Evolutionary conservation across 1,140 invertebrate genomes (phyloP).

Genomic region (Bombus ignitus): DNA sequence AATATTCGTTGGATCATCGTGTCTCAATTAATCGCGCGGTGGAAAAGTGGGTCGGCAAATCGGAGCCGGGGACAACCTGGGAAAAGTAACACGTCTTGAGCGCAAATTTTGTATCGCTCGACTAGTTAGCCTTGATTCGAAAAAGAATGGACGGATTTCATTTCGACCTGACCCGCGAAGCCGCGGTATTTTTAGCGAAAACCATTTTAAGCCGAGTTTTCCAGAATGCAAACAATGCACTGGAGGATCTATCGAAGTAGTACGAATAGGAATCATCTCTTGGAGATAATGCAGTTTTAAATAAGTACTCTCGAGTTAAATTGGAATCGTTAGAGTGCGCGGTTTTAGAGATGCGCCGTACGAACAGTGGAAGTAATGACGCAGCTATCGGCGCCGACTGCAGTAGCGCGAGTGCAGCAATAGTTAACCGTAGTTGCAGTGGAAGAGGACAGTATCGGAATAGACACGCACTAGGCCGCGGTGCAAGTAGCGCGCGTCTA

Average conservation of each 20-base stretch:
- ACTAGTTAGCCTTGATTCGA: background rate
- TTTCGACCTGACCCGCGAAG: background rate
- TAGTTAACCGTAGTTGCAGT: constrained; percentile 47
- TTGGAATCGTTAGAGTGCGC: background rate
- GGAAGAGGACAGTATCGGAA: constrained; percentile 54
- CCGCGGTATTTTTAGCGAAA: background rate
- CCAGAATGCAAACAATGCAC: background rate
- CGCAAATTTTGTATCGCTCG: constrained; percentile 12
- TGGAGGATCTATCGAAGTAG: too few relatives aligned
- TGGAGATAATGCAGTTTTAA: background rate
- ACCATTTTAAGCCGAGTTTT: background rate
- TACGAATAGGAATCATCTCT: background rate
- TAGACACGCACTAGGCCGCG: constrained; percentile 55
- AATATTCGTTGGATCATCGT: constrained; percentile 72
- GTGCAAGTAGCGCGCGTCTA: constrained; percentile 73
- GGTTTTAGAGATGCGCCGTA: background rate
- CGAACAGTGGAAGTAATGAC: background rate
- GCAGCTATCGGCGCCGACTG: constrained; percentile 1
- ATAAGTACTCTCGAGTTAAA: constrained; percentile 2
- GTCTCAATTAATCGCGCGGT: constrained; percentile 68
- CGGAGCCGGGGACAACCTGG: constrained; percentile 25
- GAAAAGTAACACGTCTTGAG: background rate
- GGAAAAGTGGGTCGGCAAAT: constrained; percentile 58
- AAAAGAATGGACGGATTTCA: background rate
- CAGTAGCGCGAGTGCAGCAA: constrained; percentile 50